These are phyloP conservation scores for Formica aserva DNA, from an alignment of 2,888 invertebrate species.

Conservation along the genomic window DNA sequence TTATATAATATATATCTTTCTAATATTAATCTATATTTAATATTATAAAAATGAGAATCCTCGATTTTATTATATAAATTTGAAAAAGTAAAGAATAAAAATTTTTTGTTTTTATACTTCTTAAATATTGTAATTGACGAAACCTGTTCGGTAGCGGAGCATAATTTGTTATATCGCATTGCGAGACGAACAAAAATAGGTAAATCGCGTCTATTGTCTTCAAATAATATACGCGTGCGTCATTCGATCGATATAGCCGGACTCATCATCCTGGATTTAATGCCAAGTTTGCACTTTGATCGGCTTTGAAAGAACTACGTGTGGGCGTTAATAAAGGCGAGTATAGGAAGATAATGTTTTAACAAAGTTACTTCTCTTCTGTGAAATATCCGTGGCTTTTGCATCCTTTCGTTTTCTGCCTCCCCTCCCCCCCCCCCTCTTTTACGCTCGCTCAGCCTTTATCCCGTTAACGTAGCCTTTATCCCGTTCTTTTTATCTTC, in stretches of 20 bases:
- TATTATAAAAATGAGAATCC: not conserved
- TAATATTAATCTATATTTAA: not conserved
- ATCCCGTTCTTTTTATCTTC: slow-evolving; percentile 21
- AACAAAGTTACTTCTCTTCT: slow-evolving; percentile 64
- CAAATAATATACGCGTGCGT: not conserved
- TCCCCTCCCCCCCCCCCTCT: not conserved
- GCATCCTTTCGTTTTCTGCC: slow-evolving; percentile 31
- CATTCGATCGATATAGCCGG: not conserved
- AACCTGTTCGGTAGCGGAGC: not conserved
- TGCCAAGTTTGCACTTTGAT: slow-evolving; percentile 49
- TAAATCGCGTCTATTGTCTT: not conserved
- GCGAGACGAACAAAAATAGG: not conserved
- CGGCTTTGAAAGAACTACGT: slow-evolving; percentile 46
- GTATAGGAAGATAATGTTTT: slow-evolving; percentile 57
- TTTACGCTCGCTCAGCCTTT: slow-evolving; percentile 25
- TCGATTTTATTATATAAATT: not conserved
- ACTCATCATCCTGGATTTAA: slow-evolving; percentile 52
- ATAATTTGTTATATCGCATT: not conserved
- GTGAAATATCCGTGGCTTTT: slow-evolving; percentile 46
- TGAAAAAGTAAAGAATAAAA: not conserved
- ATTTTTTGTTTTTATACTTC: not conserved
- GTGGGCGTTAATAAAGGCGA: slow-evolving; percentile 55
- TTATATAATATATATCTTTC: not conserved
- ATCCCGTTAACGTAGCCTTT: slow-evolving; percentile 30
- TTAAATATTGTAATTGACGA: not conserved